Conservation (phyloP, 30 jellyfish, hydroid and myxozoan species). For the Pseudorhiza aurosa region DNA sequence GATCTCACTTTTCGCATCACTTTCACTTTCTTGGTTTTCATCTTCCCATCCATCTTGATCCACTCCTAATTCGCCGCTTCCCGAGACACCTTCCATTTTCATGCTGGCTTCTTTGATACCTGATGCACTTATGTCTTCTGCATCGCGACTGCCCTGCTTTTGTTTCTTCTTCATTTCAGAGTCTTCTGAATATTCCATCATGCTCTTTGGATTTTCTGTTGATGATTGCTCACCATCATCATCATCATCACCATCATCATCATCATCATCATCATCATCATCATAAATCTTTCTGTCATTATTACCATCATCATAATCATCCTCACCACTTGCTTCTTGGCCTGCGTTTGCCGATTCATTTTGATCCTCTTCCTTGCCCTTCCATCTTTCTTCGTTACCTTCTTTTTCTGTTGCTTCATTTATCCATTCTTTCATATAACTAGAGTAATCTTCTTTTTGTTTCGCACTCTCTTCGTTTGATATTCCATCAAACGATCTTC, state of each 20-base stretch:
- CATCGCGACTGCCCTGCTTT: background rate
- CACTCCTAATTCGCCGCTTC: background rate
- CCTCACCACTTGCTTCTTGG: background rate
- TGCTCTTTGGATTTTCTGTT: background rate
- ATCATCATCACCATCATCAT: background rate
- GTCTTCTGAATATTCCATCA: background rate
- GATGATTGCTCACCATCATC: background rate
- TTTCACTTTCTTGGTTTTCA: background rate
- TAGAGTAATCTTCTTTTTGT: conserved; percentile 15
- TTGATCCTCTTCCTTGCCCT: background rate
- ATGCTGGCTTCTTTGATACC: no score
- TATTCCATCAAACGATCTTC: background rate
- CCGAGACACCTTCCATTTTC: background rate
- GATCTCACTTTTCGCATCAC: no score
- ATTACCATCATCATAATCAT: background rate
- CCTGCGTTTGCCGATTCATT: background rate
- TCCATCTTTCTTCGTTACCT: background rate
- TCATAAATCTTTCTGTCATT: background rate
- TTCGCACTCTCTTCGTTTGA: background rate
- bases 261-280: background rate
- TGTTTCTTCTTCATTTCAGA: background rate
- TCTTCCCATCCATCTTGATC: background rate
- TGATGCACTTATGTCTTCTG: no score
- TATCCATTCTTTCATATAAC: conserved; percentile 21
- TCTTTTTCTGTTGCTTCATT: background rate